Conservation (phyloP, 2,888 invertebrate species). For the Diploptera punctata region DNA sequence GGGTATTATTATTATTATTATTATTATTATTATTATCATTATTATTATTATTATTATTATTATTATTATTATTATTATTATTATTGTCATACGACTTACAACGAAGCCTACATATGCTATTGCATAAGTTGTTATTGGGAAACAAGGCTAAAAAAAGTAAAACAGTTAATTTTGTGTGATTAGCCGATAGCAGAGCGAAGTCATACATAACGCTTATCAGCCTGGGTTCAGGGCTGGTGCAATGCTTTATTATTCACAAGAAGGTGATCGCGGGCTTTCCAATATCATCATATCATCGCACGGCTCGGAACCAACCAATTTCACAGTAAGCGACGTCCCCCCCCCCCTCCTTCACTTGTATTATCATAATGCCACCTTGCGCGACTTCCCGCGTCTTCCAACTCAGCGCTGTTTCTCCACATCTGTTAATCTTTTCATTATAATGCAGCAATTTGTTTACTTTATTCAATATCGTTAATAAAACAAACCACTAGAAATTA, state of each 20-base stretch:
- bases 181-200: too few relatives aligned
- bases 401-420: too few relatives aligned
- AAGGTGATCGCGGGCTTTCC: slow-evolving; percentile 3
- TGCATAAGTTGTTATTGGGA: background rate
- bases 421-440: too few relatives aligned
- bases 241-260: slow-evolving; percentile 20
- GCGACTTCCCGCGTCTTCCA: too few relatives aligned
- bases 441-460: too few relatives aligned
- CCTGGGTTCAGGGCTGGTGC: background rate
- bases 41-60: background rate
- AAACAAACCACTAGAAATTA: too few relatives aligned
- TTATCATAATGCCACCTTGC: slow-evolving; percentile 22
- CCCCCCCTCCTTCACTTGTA: slow-evolving; percentile 16
- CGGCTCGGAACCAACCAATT: slow-evolving; percentile 37
- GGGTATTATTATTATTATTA: too few relatives aligned
- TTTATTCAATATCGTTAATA: too few relatives aligned
- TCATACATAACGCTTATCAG: too few relatives aligned
- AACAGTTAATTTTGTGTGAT: too few relatives aligned
- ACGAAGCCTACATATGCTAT: too few relatives aligned
- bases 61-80: background rate
- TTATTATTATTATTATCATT: too few relatives aligned
- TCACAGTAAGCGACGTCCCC: slow-evolving; percentile 31
- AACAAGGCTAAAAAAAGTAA: background rate
- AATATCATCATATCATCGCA: slow-evolving; percentile 26
- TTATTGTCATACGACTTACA: background rate